phyloP scores from a whole-genome alignment of 2,113 vertebrate genomes.

The Saguinus imperator region DNA sequence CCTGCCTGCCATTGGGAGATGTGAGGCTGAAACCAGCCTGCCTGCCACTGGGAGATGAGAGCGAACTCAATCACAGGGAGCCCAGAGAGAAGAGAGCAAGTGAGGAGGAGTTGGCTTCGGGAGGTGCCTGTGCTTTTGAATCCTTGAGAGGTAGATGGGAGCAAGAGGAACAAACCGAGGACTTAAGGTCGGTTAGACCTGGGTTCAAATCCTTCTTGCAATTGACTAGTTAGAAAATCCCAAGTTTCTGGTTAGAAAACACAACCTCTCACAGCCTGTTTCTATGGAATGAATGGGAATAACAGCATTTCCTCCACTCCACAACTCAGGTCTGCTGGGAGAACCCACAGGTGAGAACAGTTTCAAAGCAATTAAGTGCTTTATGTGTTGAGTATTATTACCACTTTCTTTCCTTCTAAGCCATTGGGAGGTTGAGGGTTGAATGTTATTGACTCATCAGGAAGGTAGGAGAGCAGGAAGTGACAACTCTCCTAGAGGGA shows the following conservation, averaged over 20 bases:
- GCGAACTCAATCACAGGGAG: not conserved
- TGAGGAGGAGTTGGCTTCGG: no score
- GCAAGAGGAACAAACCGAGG: not conserved
- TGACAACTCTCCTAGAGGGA: not conserved
- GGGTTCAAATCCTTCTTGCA: not conserved
- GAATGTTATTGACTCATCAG: not conserved
- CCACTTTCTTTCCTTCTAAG: not conserved
- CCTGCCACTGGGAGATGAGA: not conserved
- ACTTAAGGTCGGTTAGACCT: not conserved
- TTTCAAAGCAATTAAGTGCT: not conserved
- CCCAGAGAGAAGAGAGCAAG: accelerated
- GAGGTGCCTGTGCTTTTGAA: not conserved
- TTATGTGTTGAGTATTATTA: not conserved
- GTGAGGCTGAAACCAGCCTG: not conserved
- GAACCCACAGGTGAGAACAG: not conserved
- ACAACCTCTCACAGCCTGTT: not conserved
- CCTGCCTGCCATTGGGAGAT: not conserved
- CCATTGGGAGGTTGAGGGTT: not conserved
- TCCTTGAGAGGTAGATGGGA: not conserved
- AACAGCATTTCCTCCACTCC: not conserved
- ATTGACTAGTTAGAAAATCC: not conserved
- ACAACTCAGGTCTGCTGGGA: not conserved
- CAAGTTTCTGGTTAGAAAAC: not conserved
- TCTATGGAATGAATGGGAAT: not conserved
- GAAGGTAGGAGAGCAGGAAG: conserved; percentile 1